Conservation (phyloP, 2,113 vertebrate species). For the Cinclus mexicanus region DNA sequence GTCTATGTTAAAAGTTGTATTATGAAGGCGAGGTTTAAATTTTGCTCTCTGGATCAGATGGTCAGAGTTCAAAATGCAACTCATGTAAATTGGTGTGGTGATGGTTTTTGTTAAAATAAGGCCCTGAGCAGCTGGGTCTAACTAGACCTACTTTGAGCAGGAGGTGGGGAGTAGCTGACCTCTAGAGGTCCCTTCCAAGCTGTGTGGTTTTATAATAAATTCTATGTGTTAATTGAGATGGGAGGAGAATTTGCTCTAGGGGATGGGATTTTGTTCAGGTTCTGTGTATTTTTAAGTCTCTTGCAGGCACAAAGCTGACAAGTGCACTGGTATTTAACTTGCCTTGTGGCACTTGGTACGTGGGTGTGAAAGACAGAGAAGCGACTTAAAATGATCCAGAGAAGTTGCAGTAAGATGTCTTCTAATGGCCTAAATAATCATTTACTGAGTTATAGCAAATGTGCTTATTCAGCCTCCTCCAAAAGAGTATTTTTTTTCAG, state of each 20-base stretch:
- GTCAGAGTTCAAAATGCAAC: not conserved
- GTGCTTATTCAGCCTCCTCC: not conserved
- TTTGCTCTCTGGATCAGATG: not conserved
- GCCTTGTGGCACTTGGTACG: not conserved
- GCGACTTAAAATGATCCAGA: not conserved
- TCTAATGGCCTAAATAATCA: not conserved
- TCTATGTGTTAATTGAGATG: not conserved
- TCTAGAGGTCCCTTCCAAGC: slow-evolving; percentile 17
- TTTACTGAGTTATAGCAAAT: not conserved
- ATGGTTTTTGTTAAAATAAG: not conserved
- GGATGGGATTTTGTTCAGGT: not conserved
- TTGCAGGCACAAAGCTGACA: not conserved
- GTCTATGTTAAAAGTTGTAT: not conserved
- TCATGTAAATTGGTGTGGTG: not conserved
- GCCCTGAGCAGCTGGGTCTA: not conserved
- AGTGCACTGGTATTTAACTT: not conserved
- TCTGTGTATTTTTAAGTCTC: not conserved
- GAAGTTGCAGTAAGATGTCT: not conserved
- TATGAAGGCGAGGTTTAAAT: not conserved
- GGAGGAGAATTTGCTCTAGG: not conserved
- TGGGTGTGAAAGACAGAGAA: not conserved
- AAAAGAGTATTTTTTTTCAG: not conserved
- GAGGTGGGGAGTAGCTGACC: slow-evolving; percentile 13
- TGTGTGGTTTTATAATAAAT: not conserved
- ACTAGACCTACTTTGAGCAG: not conserved